These are phyloP conservation scores for Amphipyra tragopoginis DNA, from an alignment of 2,888 invertebrate species.

Conservation along the genomic window DNA sequence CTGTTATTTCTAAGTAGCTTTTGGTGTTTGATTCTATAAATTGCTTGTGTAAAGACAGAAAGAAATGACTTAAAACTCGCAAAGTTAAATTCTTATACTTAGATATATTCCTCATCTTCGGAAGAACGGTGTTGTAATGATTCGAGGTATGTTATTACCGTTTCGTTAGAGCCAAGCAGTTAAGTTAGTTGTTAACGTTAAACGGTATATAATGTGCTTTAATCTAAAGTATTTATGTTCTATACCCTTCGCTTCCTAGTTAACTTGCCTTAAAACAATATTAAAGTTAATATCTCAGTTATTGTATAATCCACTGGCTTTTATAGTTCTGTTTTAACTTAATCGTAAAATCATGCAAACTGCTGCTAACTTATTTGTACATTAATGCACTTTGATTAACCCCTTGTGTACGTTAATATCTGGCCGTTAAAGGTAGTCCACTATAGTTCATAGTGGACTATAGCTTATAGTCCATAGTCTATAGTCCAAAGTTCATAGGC, in stretches of 20 bases:
- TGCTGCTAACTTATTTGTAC: too few relatives aligned
- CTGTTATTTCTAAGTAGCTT: constrained; percentile 63
- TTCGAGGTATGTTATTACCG: constrained; percentile 15
- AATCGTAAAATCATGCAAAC: too few relatives aligned
- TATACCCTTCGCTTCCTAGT: neutral
- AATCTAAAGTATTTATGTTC: constrained; percentile 16
- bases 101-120: constrained; percentile 2
- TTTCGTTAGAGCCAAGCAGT: constrained; percentile 3
- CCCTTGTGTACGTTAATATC: too few relatives aligned
- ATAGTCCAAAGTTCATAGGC: neutral
- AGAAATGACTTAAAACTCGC: constrained; percentile 5
- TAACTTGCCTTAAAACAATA: constrained; percentile 14
- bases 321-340: constrained; percentile 1
- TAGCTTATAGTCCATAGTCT: too few relatives aligned
- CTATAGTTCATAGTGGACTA: too few relatives aligned
- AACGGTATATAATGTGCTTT: constrained; percentile 18
- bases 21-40: constrained; percentile 34
- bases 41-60: constrained; percentile 4
- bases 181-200: constrained; percentile 17
- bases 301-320: constrained; percentile 17
- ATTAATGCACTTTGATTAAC: too few relatives aligned
- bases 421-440: too few relatives aligned
- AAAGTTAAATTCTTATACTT: neutral
- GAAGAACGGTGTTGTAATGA: constrained; percentile 11
- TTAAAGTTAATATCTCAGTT: constrained; percentile 21